Conservation (phyloP, 2,888 invertebrate genomes). For the Eristalis arbustorum region DNA sequence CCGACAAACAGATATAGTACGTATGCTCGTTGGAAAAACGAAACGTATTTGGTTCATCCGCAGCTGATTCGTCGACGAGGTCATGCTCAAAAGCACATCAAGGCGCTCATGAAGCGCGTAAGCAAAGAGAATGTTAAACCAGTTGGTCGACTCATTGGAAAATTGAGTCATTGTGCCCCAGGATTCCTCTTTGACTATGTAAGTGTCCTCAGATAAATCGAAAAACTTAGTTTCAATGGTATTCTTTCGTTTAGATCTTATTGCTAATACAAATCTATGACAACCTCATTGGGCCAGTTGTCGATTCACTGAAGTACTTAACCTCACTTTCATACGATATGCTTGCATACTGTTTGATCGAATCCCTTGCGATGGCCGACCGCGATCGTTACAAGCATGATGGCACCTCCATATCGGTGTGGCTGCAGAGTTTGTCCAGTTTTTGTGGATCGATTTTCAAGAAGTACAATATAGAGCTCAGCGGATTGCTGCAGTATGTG, state of each 20-base stretch:
- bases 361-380: conserved; percentile 91
- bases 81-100: conserved; percentile 93
- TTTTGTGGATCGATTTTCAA: conserved; percentile 98
- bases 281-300: conserved; percentile 96
- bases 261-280: conserved; percentile 95
- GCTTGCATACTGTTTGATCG: conserved; percentile 96
- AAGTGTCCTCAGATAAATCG: conserved; percentile 63
- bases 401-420: conserved; percentile 94
- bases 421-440: conserved; percentile 96
- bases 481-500: conserved; percentile 97
- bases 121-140: conserved; percentile 99
- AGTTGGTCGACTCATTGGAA: conserved; percentile 96
- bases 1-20: conserved; percentile 86
- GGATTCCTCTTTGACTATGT: conserved; percentile 98
- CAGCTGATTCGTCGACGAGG: conserved; percentile 91
- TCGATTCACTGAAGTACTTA: conserved; percentile 97
- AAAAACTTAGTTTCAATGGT: not conserved
- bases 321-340: conserved; percentile 97
- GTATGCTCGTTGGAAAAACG: conserved; percentile 98
- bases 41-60: conserved; percentile 90
- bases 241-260: conserved; percentile 81
- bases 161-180: conserved; percentile 97
- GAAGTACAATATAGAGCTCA: conserved; percentile 97
- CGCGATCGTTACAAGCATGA: conserved; percentile 91
- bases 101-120: conserved; percentile 97